These are phyloP conservation scores for Aricia artaxerxes DNA, from an alignment of 2,888 invertebrate species.

Conservation along the genomic window DNA sequence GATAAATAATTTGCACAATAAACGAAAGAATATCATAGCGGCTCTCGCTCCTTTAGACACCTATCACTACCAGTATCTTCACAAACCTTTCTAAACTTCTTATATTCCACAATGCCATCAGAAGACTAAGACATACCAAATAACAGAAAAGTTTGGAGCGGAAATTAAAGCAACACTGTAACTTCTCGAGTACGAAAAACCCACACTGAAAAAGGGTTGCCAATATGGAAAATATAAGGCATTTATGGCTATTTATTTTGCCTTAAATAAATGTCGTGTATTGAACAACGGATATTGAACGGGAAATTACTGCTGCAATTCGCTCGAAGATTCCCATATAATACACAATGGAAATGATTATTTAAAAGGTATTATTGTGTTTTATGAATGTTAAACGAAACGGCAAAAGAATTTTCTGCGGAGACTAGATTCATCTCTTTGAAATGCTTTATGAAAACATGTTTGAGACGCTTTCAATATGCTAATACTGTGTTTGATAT, in stretches of 20 bases:
- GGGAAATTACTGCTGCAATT: slow-evolving; percentile 16
- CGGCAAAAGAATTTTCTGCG: neutral
- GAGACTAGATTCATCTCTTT: neutral
- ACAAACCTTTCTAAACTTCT: too few relatives aligned
- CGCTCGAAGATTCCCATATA: slow-evolving; percentile 4
- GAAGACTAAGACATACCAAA: neutral
- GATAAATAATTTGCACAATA: too few relatives aligned
- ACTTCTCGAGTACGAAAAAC: neutral
- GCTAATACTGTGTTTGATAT: neutral
- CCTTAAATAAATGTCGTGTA: slow-evolving; percentile 22
- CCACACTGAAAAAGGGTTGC: neutral
- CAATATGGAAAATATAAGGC: slow-evolving; percentile 5
- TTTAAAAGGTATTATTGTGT: slow-evolving; percentile 19
- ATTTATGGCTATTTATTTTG: slow-evolving; percentile 22
- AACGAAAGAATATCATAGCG: too few relatives aligned
- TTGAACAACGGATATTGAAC: slow-evolving; percentile 19
- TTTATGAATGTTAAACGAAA: slow-evolving; percentile 16
- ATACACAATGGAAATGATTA: slow-evolving; percentile 4
- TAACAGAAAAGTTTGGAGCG: slow-evolving; percentile 7
- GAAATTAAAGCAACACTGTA: slow-evolving; percentile 1
- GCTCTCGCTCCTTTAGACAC: too few relatives aligned
- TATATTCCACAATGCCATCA: neutral
- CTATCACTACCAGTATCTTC: too few relatives aligned
- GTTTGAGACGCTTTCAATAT: neutral
- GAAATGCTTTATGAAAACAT: slow-evolving; percentile 3